These are phyloP conservation scores for Hoplias malabaricus DNA, from an alignment of 2,113 vertebrate genomes.

Conservation along the genomic window DNA sequence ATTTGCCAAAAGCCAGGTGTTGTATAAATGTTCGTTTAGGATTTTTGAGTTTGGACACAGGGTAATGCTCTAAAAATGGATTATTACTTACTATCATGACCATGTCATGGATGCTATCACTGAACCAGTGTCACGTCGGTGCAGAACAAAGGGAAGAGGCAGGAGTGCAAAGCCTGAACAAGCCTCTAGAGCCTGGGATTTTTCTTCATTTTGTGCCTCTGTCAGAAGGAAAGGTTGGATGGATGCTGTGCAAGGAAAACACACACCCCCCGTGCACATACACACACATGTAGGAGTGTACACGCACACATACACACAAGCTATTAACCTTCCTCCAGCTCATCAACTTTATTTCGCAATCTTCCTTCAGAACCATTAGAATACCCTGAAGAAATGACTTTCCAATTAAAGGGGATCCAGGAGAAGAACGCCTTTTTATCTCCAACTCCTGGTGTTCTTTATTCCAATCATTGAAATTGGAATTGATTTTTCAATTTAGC, in stretches of 20 bases:
- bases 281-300: conserved; percentile 55
- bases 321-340: conserved; percentile 96
- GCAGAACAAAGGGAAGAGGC: conserved; percentile 55
- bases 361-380: conserved; percentile 99
- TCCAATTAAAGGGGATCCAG: conserved; percentile 99
- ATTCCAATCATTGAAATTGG: conserved; percentile 99
- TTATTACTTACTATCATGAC: not conserved
- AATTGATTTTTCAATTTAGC: conserved; percentile 99
- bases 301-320: conserved; percentile 73
- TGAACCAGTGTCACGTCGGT: not conserved
- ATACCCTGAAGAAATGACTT: conserved; percentile 99
- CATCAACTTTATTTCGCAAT: conserved; percentile 99
- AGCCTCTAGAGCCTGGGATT: conserved; percentile 71
- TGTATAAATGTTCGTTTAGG: not conserved
- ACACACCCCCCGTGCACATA: conserved; percentile 56
- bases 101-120: not conserved
- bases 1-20: not conserved
- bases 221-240: conserved; percentile 81
- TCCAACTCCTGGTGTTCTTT: conserved; percentile 96
- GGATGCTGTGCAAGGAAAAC: conserved; percentile 73
- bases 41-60: not conserved
- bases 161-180: conserved; percentile 57
- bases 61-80: not conserved
- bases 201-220: conserved; percentile 82
- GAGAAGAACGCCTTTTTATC: conserved; percentile 92